A percentile compares a stretch with the other conserved stretches of the same genome.
These are phyloP conservation scores for Tolypeutes matacus DNA, from an alignment of 2,797 vertebrate species.

Conservation along the genomic window DNA sequence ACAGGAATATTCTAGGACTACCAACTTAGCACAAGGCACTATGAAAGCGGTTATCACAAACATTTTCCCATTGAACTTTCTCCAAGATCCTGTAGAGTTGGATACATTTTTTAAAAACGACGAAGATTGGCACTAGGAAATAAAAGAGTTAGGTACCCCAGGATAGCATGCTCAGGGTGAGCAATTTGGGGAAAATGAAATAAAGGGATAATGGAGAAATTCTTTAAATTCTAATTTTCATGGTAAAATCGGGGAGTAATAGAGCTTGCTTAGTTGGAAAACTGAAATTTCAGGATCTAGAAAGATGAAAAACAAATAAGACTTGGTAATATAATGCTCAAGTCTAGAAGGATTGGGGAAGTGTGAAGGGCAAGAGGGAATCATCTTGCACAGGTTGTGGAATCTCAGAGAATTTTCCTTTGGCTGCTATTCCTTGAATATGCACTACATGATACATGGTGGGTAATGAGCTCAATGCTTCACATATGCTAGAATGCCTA, in stretches of 20 bases:
- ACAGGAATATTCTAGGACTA: neutral
- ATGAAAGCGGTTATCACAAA: neutral
- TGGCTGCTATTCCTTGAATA: neutral
- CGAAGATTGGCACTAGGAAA: neutral
- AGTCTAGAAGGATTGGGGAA: neutral
- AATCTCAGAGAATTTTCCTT: neutral
- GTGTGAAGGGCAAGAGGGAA: neutral
- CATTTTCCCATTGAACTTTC: neutral
- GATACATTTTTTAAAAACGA: neutral
- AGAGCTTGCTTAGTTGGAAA: neutral
- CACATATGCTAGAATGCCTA: neutral
- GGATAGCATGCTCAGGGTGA: neutral
- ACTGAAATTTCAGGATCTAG: neutral
- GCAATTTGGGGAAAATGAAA: neutral
- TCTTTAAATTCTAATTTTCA: neutral
- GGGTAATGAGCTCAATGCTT: neutral
- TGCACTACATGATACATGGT: neutral
- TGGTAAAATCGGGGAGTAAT: neutral
- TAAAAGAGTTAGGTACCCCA: neutral
- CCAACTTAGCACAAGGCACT: neutral
- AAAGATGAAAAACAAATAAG: neutral
- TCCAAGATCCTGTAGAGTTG: neutral
- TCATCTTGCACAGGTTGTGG: accelerated
- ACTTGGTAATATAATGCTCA: neutral
- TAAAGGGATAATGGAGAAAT: neutral